phyloP scores from a whole-genome alignment of 1,140 invertebrate species.

The Phthorimaea operculella region DNA sequence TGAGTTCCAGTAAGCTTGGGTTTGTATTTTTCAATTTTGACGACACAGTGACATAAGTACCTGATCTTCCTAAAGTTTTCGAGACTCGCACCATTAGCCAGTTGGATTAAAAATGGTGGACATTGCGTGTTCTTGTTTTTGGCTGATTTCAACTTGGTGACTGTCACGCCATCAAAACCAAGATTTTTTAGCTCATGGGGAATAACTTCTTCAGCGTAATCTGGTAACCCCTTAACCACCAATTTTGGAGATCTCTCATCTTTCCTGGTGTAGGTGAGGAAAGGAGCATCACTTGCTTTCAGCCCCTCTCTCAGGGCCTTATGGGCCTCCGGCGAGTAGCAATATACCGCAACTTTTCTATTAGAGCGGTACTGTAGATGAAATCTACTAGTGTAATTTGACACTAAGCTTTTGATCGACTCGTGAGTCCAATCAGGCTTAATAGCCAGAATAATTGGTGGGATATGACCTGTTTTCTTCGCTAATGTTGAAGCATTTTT shows the following conservation, averaged over 20 bases:
- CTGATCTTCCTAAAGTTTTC: background rate
- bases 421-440: background rate
- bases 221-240: background rate
- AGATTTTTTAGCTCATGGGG: background rate
- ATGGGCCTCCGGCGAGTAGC: background rate
- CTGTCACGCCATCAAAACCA: background rate
- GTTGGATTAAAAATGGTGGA: background rate
- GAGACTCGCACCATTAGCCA: background rate
- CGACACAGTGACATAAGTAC: slow-evolving; percentile 1
- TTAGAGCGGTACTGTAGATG: background rate
- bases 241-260: background rate
- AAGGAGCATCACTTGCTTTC: background rate
- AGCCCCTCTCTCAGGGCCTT: background rate
- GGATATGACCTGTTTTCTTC: background rate
- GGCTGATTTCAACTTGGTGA: background rate
- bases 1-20: background rate
- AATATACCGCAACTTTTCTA: background rate
- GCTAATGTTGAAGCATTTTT: too few species aligned
- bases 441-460: background rate
- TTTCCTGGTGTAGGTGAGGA: background rate
- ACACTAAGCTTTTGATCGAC: background rate
- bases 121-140: background rate
- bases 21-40: background rate
- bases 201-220: background rate
- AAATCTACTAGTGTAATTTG: background rate